Base-by-base conservation (phyloP, 2,888 invertebrate species). In the Beris morrisii region DNA sequence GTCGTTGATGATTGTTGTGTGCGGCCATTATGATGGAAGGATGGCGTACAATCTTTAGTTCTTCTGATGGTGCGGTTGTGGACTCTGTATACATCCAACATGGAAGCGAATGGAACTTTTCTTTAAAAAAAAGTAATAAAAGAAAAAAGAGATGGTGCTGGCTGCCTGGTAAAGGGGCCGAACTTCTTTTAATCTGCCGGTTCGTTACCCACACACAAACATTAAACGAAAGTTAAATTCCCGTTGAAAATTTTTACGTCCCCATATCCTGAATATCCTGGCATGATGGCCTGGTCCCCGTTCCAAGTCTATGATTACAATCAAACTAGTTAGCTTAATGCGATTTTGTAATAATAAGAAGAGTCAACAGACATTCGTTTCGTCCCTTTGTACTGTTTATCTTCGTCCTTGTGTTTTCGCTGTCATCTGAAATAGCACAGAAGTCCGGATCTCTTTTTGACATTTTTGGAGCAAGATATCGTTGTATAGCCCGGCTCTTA, bases 261-360 rank as follows among this genome's bases (percentile, higher is more conserved):
- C 9, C 43, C 50, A 7, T 59, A 50, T 31, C n/a, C 46, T n/a
- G 43, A 32, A 38, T 53, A 44, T 64, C 45, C 11, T 44, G 6
- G 43, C 11, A 22, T 13, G 54, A 64, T 64, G 31, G 31, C 55
- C 55, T 65, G 44, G 56, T 22, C 22, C 22, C 22, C 22, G 22
- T 65, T 13, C 30, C 64, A 48, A 45, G 64, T 59, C 65, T 67
- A 57, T 65, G 69, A 69, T 69, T 69, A 69, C 69, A 67, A 69
- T 69, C 69, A 67, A 69, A 69, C 67, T 69, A 69, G 69, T 69
- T 69, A 69, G 69, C 65, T 67, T 69, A 69, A 69, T 69, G 69
- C 65, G 69, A 69, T 69, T 69, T 65, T 61, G 57, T 67, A 69
- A 69, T 69, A 69, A 69, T 66, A 58, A 69, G 66, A 69, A 66